A percentile compares a stretch with the other conserved stretches of the same genome.
Conservation (phyloP, 2,113 vertebrate species). For the Cinclus mexicanus region DNA sequence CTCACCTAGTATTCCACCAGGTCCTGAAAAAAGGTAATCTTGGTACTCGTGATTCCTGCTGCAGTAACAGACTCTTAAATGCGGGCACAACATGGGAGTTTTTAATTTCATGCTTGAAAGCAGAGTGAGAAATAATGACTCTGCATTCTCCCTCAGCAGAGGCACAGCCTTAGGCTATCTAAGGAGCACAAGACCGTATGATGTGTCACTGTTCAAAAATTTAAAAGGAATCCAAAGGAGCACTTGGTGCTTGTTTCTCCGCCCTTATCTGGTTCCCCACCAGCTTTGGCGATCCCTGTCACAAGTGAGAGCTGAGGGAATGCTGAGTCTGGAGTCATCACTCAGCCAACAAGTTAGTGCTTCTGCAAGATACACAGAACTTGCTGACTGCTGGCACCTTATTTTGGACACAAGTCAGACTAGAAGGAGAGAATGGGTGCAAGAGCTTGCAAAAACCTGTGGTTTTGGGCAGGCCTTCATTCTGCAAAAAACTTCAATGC, state of each 20-base stretch:
- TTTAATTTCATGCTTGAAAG: background rate
- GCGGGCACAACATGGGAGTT: background rate
- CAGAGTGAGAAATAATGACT: slow-evolving; percentile 40
- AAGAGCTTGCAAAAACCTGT: background rate
- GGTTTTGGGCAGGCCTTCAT: background rate
- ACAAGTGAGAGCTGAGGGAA: slow-evolving; percentile 62
- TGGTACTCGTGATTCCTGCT: background rate
- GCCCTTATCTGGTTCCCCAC: slow-evolving; percentile 15
- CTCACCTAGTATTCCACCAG: background rate
- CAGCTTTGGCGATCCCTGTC: slow-evolving; percentile 38
- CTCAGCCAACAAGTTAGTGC: slow-evolving; percentile 46
- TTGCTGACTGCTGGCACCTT: slow-evolving; percentile 49
- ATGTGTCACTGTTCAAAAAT: slow-evolving; percentile 51
- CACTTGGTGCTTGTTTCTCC: slow-evolving; percentile 3
- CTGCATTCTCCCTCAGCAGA: background rate
- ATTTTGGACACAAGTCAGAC: slow-evolving; percentile 8
- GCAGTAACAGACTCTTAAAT: background rate
- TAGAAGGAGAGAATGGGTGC: background rate
- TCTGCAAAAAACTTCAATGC: background rate
- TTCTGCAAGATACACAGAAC: background rate
- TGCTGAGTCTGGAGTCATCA: slow-evolving; percentile 53
- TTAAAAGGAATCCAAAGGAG: slow-evolving; percentile 39
- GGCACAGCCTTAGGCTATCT: background rate
- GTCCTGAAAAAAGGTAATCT: background rate
- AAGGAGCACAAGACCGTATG: background rate